phyloP scores from a whole-genome alignment of 2,888 invertebrate genomes.

The Rhagium mordax region DNA sequence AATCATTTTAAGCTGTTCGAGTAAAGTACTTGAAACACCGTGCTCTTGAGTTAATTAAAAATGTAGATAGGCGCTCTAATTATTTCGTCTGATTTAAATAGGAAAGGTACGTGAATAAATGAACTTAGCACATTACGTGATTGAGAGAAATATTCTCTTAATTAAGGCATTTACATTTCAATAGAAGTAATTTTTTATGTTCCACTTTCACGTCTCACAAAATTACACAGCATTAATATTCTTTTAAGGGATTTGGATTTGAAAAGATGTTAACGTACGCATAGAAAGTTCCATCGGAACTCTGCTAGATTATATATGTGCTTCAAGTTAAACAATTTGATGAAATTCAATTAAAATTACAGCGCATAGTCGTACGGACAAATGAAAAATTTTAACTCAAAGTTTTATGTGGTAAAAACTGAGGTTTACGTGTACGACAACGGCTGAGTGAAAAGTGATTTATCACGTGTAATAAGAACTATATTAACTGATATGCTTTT shows the following conservation, averaged over 20 bases:
- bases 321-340: not conserved
- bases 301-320: not conserved
- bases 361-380: not conserved
- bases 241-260: not conserved
- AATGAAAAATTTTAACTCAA: too few species aligned
- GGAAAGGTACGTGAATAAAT: not conserved
- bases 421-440: too few species aligned
- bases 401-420: too few species aligned
- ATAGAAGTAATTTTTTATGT: not conserved
- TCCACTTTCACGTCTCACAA: not conserved
- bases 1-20: not conserved
- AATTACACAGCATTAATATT: slow-evolving; percentile 14
- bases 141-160: slow-evolving; percentile 5
- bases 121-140: slow-evolving; percentile 7
- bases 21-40: not conserved
- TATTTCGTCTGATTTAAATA: not conserved
- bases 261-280: slow-evolving; percentile 5
- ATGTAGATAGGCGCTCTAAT: not conserved
- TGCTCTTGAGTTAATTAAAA: not conserved
- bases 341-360: not conserved
- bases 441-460: too few species aligned
- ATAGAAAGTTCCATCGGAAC: not conserved
- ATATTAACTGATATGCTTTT: too few species aligned
- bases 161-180: slow-evolving; percentile 21
- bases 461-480: too few species aligned